These are phyloP conservation scores for Eupithecia centaureata DNA, from an alignment of 2,888 invertebrate genomes.

Conservation along the genomic window DNA sequence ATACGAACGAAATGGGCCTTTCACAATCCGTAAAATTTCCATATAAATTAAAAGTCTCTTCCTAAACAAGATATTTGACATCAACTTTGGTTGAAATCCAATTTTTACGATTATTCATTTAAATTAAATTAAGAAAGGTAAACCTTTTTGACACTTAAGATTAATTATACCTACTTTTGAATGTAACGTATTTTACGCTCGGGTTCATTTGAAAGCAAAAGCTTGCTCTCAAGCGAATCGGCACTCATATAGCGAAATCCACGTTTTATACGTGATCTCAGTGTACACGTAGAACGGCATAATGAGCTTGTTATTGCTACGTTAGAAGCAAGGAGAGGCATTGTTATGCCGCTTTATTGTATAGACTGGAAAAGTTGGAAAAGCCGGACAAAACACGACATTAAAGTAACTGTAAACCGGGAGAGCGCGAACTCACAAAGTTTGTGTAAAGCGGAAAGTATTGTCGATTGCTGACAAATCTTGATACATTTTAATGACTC, in stretches of 20 bases:
- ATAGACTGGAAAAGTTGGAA: conserved; percentile 12
- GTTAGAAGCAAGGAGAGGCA: conserved; percentile 41
- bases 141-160: not conserved
- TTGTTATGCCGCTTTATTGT: conserved; percentile 41
- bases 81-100: conserved; percentile 49
- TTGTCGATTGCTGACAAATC: not conserved
- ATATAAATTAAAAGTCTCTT: conserved; percentile 75
- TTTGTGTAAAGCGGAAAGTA: not conserved
- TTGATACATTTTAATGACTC: not conserved
- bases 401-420: not conserved
- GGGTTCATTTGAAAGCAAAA: conserved; percentile 8
- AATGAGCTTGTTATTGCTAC: conserved; percentile 43
- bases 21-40: conserved; percentile 63
- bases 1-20: conserved; percentile 51
- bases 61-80: conserved; percentile 69
- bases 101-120: conserved; percentile 31
- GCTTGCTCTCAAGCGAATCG: conserved; percentile 11
- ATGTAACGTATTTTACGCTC: not conserved
- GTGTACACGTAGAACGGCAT: conserved; percentile 36
- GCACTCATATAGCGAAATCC: conserved; percentile 37
- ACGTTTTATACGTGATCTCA: conserved; percentile 33
- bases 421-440: not conserved
- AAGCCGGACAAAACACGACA: conserved; percentile 19
- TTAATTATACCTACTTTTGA: not conserved
- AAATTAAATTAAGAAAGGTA: not conserved